Percentiles rank a stretch among this genome's conserved stretches.
phyloP scores from a whole-genome alignment of 2,797 vertebrate species.

The Propithecus perrieri region DNA sequence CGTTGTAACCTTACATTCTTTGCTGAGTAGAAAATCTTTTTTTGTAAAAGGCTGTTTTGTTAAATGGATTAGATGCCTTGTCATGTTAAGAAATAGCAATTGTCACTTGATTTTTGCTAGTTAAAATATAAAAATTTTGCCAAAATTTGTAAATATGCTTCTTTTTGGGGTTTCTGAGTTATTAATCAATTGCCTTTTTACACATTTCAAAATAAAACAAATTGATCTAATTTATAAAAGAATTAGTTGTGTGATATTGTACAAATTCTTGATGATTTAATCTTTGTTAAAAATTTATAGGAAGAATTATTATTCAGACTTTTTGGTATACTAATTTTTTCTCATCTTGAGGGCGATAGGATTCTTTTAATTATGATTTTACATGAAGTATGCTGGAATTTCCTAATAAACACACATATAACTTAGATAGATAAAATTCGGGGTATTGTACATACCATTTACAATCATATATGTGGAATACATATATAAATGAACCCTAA shows the following conservation, averaged over 20 bases:
- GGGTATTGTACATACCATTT: neutral
- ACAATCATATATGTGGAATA: neutral
- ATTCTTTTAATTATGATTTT: slow-evolving; percentile 38
- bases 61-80: neutral
- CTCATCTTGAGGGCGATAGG: neutral
- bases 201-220: slow-evolving; percentile 42
- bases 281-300: neutral
- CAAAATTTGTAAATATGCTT: neutral
- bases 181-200: slow-evolving; percentile 1
- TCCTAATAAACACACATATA: neutral
- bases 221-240: neutral
- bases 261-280: slow-evolving; percentile 40
- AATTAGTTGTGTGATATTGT: neutral
- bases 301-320: neutral
- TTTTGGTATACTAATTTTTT: slow-evolving; percentile 18
- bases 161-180: neutral
- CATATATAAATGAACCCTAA: neutral
- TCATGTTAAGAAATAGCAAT: neutral
- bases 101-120: neutral
- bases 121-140: slow-evolving; percentile 14
- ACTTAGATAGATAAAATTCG: slow-evolving; percentile 5
- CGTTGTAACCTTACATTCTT: neutral
- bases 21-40: neutral
- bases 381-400: neutral
- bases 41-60: neutral